phyloP scores from a whole-genome alignment of 2,797 vertebrate species.

The Parambassis ranga region DNA sequence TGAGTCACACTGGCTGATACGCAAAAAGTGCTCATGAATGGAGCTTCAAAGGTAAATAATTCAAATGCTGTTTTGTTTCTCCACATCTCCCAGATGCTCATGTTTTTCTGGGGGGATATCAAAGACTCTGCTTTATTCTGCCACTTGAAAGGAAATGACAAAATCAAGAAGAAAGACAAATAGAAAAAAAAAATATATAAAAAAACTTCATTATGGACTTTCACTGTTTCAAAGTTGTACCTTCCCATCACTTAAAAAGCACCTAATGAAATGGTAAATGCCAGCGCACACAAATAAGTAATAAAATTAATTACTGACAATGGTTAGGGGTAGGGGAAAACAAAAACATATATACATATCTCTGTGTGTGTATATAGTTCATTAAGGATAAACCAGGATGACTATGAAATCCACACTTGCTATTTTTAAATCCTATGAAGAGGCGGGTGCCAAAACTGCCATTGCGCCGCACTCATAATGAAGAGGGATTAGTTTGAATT shows the following conservation, averaged over 20 bases:
- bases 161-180: conserved; percentile 54
- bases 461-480: conserved; percentile 38
- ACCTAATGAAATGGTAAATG: conserved; percentile 30
- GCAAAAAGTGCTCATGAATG: conserved; percentile 46
- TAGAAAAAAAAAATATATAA: conserved; percentile 52
- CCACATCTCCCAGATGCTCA: conserved; percentile 66
- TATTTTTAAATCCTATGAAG: conserved; percentile 20
- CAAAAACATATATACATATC: too few species aligned
- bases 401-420: conserved; percentile 26
- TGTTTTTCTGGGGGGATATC: conserved; percentile 72
- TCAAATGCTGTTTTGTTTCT: conserved; percentile 68
- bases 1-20: conserved; percentile 26
- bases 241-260: conserved; percentile 39
- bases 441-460: conserved; percentile 31
- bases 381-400: conserved; percentile 26
- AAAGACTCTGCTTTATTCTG: conserved; percentile 64
- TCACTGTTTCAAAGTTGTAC: conserved; percentile 39
- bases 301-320: too few species aligned
- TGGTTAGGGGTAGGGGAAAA: too few species aligned
- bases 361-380: too few species aligned
- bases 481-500: conserved; percentile 45
- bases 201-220: conserved; percentile 55
- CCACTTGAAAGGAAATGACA: conserved; percentile 63
- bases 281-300: background rate
- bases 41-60: conserved; percentile 66